These are phyloP conservation scores for Lepisosteus osseus DNA, from an alignment of 2,113 vertebrate species.

Conservation along the genomic window DNA sequence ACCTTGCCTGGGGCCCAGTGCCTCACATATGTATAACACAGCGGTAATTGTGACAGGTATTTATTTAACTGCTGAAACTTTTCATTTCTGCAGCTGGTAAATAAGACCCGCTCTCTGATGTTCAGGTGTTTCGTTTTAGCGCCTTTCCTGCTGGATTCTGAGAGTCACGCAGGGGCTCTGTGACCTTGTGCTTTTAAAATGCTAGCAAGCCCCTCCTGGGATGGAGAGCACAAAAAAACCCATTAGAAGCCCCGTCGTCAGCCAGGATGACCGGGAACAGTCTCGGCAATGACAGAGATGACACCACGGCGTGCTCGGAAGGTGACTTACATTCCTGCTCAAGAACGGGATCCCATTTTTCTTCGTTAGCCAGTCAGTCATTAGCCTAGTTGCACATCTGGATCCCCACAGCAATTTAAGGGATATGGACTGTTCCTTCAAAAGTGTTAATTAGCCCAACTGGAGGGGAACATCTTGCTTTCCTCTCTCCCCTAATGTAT, in stretches of 20 bases:
- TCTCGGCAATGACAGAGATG: conserved; percentile 36
- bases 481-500: conserved; percentile 61
- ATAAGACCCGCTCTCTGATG: too few species aligned
- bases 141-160: not conserved
- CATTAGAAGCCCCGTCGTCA: not conserved
- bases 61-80: too few species aligned
- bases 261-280: conserved; percentile 21
- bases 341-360: conserved; percentile 61
- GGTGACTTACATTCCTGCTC: conserved; percentile 58
- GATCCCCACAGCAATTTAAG: conserved; percentile 63
- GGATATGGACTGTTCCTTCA: conserved; percentile 55
- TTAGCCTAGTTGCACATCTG: conserved; percentile 74
- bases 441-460: conserved; percentile 62
- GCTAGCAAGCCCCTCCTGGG: not conserved
- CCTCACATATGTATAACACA: too few species aligned
- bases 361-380: conserved; percentile 71
- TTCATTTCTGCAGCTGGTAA: too few species aligned
- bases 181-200: conserved; percentile 18
- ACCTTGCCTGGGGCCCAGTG: too few species aligned
- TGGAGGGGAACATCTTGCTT: conserved; percentile 64
- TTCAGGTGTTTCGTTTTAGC: too few species aligned
- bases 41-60: too few species aligned
- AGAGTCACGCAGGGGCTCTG: not conserved
- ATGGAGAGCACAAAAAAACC: not conserved
- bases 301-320: conserved; percentile 35